Base-by-base conservation (phyloP, 2,888 invertebrate genomes). In the Acrocyrtus sp. region DNA sequence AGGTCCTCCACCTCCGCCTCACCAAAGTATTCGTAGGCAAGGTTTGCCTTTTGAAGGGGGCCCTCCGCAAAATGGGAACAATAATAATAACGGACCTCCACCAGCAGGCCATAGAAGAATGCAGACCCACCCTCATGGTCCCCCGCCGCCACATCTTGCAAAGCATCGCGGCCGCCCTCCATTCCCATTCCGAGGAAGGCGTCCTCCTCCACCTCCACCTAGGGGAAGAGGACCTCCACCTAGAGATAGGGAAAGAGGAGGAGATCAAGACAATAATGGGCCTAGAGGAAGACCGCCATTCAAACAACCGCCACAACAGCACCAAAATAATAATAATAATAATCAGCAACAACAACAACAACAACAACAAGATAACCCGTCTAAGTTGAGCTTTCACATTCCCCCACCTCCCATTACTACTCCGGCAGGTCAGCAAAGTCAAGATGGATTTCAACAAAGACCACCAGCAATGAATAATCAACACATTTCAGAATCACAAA, bases 161-260 rank as follows among this genome's bases (percentile, higher is more conserved):
- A 70, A 70, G 22, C 74, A 72, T 56, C 57, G 76, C 39, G 74
- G 74, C 8, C 63, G 76, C 17, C 76, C 72, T 21, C 78, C 75
- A 29, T 62, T 69, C 48, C 67, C 66, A 12, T 74, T 70, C 45
- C 61, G 62, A 29, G 58, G 70, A 47, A 63, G 76, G 39, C 50
- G 76, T 6, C 75, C 75, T 10, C 70, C 70, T 21, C 75, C 75
- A 57, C 66, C 67, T 43, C 72, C 70, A 22, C 62, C 53, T 41
- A 47, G 69, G 29, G 66, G 66, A n/a, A 66, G 54, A 10, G 62
- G 60, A n/a, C 77, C 73, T 17, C 73, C 66, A 22, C 76, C 48
- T 0, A 10, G 65, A 50, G 54, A 67, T 22, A 50, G 67, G 48
- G 67, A 67, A 21, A 19, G 54, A 34, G 54, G 54, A n/a, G 57